Evolutionary conservation across 1,140 invertebrate genomes (phyloP).

Genomic region (Aricia agestis): DNA sequence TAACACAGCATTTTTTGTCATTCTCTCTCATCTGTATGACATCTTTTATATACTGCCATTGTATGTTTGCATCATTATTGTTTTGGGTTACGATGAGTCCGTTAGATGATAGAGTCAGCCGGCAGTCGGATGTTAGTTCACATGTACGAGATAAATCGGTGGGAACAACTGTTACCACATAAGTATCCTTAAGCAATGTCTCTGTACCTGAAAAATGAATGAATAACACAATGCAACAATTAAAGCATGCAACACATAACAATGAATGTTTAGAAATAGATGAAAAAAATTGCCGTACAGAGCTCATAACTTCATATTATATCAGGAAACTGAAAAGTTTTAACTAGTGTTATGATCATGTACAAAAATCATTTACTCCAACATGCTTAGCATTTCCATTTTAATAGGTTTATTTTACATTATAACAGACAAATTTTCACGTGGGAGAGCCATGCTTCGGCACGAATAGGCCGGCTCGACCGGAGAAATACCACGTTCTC

Average conservation of each 20-base stretch:
- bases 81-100: slow-evolving; percentile 45
- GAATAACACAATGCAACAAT: slow-evolving; percentile 19
- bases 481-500: too few species aligned
- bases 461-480: too few species aligned
- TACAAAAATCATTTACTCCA: too few species aligned
- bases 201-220: slow-evolving; percentile 57
- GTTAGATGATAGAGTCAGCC: slow-evolving; percentile 39
- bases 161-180: slow-evolving; percentile 48
- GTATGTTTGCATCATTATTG: slow-evolving; percentile 34
- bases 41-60: slow-evolving; percentile 48
- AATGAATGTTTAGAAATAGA: background rate
- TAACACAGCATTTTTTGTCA: slow-evolving; percentile 44
- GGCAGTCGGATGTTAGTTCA: slow-evolving; percentile 42
- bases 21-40: slow-evolving; percentile 37
- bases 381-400: too few species aligned
- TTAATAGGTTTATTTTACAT: too few species aligned
- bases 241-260: slow-evolving; percentile 35
- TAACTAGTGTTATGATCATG: too few species aligned
- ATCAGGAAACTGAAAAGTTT: too few species aligned
- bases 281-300: background rate
- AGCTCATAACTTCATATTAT: background rate
- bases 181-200: slow-evolving; percentile 56
- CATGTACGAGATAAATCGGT: slow-evolving; percentile 55
- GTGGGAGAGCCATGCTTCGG: too few species aligned
- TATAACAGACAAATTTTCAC: too few species aligned